A percentile compares a stretch with the other conserved stretches of the same genome.
Evolutionary conservation across 2,113 vertebrate genomes (phyloP).

Genomic region (Lophius piscatorius): DNA sequence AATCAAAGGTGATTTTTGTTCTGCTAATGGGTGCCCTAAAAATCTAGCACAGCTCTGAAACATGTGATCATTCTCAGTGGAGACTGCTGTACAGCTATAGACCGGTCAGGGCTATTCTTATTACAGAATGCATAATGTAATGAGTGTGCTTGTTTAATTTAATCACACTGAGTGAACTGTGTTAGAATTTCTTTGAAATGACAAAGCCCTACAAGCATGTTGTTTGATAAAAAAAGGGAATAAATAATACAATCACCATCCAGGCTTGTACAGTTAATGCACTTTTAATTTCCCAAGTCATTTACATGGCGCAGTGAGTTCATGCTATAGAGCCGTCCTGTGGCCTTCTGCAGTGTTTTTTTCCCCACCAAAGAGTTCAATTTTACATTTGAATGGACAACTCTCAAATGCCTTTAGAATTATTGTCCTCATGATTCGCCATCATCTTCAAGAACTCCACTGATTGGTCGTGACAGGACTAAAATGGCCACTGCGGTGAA

Average conservation of each 20-base stretch:
- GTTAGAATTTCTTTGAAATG: conserved; percentile 73
- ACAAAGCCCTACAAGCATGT: conserved; percentile 61
- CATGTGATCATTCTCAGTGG: conserved; percentile 79
- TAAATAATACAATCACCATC: conserved; percentile 71
- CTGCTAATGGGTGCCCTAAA: conserved; percentile 80
- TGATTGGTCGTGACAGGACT: conserved; percentile 71
- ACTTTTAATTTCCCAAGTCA: conserved; percentile 58
- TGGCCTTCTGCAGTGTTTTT: conserved; percentile 20
- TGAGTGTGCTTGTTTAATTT: conserved; percentile 77
- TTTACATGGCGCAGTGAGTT: conserved; percentile 62
- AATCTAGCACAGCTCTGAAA: conserved; percentile 73
- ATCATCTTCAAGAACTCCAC: conserved; percentile 49
- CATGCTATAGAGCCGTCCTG: conserved; percentile 26
- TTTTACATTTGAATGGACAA: conserved; percentile 46
- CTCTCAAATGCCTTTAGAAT: conserved; percentile 62
- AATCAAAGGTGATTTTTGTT: conserved; percentile 84
- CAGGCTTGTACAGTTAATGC: conserved; percentile 56
- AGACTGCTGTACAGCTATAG: conserved; percentile 66
- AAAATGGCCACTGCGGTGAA: conserved; percentile 69
- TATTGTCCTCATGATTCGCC: conserved; percentile 58
- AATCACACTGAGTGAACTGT: conserved; percentile 77
- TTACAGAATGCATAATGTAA: conserved; percentile 82
- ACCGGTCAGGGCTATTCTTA: conserved; percentile 80
- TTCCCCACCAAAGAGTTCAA: conserved; percentile 7
- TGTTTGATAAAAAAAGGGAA: conserved; percentile 62